Evolutionary conservation across 2,113 vertebrate genomes (phyloP).

Genomic region (Sinocyclocheilus anshuiensis): DNA sequence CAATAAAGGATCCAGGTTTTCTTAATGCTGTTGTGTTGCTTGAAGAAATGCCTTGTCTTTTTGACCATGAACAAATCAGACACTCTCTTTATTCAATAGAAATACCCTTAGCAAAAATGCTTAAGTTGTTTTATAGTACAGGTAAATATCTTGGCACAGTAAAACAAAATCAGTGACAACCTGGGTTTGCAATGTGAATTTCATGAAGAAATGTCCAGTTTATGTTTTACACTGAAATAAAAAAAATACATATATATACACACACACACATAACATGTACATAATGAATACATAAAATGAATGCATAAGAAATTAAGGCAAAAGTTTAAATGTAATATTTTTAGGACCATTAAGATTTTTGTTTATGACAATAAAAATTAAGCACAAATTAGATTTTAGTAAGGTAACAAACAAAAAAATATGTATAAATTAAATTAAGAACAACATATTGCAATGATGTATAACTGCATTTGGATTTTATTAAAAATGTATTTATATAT

Average conservation of each 20-base stretch:
- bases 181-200: not conserved
- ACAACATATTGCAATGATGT: no score
- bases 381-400: not conserved
- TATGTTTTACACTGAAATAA: not conserved
- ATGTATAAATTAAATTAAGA: no score
- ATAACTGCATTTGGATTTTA: no score
- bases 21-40: constrained; percentile 49
- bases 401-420: not conserved
- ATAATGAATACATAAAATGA: not conserved
- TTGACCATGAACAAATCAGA: not conserved
- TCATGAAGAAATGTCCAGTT: not conserved
- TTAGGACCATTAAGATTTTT: not conserved
- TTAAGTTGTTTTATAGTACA: not conserved
- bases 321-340: not conserved
- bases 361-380: not conserved
- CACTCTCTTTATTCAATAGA: not conserved
- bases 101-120: not conserved
- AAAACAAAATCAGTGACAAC: not conserved
- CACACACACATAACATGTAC: no score
- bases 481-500: no score
- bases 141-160: not conserved
- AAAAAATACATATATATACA: no score
- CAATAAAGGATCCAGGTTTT: constrained; percentile 78
- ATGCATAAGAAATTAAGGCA: not conserved
- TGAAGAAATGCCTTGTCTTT: not conserved